Percentiles rank a stretch among this genome's conserved stretches.
Evolutionary conservation across 2,797 vertebrate species (phyloP).

Genomic region (Characodon lateralis): DNA sequence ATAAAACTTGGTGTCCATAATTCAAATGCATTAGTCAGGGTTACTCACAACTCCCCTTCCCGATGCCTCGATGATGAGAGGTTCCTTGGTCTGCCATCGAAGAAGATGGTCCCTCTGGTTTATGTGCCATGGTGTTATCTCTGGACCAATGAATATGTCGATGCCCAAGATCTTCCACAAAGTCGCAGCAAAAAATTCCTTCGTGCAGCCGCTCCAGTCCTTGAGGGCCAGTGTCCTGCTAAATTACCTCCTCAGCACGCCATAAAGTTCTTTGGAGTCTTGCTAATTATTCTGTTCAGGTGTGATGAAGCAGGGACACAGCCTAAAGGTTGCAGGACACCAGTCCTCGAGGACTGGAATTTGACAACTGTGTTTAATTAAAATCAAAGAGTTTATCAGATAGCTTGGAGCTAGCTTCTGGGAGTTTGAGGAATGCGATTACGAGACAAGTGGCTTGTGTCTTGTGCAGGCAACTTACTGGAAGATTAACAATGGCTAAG

Average conservation of each 20-base stretch:
- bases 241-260: neutral
- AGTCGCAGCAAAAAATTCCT: no score
- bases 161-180: neutral
- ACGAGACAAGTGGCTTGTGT: no score
- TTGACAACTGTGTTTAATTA: neutral
- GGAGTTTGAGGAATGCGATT: neutral
- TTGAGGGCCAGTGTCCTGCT: neutral
- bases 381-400: neutral
- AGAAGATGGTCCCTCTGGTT: neutral
- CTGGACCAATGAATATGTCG: neutral
- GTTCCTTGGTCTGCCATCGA: neutral
- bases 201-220: neutral
- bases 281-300: neutral
- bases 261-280: neutral
- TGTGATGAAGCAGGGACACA: neutral
- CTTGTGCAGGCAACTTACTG: neutral
- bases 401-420: neutral
- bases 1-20: neutral
- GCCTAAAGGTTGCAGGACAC: neutral
- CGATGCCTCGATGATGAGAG: neutral
- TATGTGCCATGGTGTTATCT: neutral
- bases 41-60: neutral
- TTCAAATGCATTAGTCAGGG: neutral
- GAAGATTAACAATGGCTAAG: neutral
- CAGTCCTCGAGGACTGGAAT: neutral